phyloP scores from a whole-genome alignment of 2,888 invertebrate species.

The Ectemnius lituratus region DNA sequence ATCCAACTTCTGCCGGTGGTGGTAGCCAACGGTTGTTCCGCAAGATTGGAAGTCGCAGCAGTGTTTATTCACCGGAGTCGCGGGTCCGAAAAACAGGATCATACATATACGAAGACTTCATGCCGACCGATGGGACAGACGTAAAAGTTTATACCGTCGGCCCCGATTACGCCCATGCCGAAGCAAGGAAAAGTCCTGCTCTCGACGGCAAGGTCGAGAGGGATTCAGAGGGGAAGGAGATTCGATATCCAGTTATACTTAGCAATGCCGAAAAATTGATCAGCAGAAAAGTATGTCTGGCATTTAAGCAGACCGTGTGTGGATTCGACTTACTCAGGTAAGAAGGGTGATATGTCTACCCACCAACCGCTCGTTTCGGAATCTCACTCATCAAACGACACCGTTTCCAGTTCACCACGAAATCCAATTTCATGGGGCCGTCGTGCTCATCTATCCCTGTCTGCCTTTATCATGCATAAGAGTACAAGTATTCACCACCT shows the following conservation, averaged over 20 bases:
- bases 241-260: conserved; percentile 98
- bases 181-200: conserved; percentile 98
- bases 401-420: background rate
- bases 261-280: conserved; percentile 98
- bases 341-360: conserved; percentile 34
- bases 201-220: conserved; percentile 98
- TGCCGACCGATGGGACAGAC: conserved; percentile 97
- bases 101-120: conserved; percentile 99
- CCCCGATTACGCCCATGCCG: conserved; percentile 99
- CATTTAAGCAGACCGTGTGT: conserved; percentile 99
- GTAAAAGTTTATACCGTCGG: conserved; percentile 98
- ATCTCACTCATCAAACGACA: too few relatives aligned
- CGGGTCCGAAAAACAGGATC: conserved; percentile 97
- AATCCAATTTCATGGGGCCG: conserved; percentile 4
- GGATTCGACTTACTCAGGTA: conserved; percentile 97
- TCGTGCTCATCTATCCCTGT: too few relatives aligned
- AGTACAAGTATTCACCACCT: too few relatives aligned
- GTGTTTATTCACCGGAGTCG: conserved; percentile 98
- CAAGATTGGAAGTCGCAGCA: conserved; percentile 99
- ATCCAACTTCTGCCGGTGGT: conserved; percentile 98
- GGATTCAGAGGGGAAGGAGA: conserved; percentile 98
- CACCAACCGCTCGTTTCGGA: too few relatives aligned
- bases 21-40: conserved; percentile 98
- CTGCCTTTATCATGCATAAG: too few relatives aligned
- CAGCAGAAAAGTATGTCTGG: conserved; percentile 97